Conservation (phyloP, 2,797 vertebrate species). For the Sebastes aleutianus region DNA sequence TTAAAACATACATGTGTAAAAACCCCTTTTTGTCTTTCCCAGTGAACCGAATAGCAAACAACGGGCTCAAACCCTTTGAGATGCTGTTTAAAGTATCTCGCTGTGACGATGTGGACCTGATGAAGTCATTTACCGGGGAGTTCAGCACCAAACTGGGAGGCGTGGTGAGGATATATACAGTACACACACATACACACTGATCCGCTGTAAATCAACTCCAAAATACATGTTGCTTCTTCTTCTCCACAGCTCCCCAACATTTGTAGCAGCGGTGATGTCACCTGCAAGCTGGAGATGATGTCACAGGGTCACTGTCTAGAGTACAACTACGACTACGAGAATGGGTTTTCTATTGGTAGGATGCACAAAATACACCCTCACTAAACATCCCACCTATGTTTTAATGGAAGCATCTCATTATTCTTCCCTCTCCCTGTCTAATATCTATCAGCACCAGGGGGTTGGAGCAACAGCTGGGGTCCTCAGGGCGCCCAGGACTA, state of each 20-base stretch:
- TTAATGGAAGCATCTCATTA: background rate
- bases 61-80: conserved; percentile 97
- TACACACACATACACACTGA: background rate
- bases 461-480: conserved; percentile 85
- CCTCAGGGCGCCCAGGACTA: conserved; percentile 90
- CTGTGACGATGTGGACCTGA: conserved; percentile 89
- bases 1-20: background rate
- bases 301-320: conserved; percentile 93
- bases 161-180: conserved; percentile 83
- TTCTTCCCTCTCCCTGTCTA: conserved; percentile 1
- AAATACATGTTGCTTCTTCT: background rate
- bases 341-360: conserved; percentile 96
- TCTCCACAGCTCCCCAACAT: conserved; percentile 89
- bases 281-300: conserved; percentile 91
- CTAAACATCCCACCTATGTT: background rate
- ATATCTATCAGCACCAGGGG: conserved; percentile 86
- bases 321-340: conserved; percentile 98
- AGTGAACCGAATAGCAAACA: conserved; percentile 97
- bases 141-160: conserved; percentile 90
- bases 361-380: background rate
- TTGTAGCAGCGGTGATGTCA: conserved; percentile 89
- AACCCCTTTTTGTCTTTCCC: background rate
- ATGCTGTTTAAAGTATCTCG: conserved; percentile 95
- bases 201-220: background rate
- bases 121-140: conserved; percentile 90